These are phyloP conservation scores for Nephrotoma flavescens DNA, from an alignment of 2,888 invertebrate species.

Conservation along the genomic window DNA sequence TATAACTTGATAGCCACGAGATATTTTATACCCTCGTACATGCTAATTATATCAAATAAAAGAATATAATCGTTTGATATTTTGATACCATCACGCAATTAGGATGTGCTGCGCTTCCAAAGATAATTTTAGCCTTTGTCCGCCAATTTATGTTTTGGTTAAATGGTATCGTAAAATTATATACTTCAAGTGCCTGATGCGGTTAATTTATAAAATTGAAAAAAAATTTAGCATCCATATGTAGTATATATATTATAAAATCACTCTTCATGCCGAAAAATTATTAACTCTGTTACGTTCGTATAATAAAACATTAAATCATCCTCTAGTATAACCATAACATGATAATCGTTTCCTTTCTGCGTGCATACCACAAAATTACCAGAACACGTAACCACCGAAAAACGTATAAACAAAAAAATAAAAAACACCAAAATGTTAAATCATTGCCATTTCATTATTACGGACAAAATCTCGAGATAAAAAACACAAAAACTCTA, in stretches of 20 bases:
- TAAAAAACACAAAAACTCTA: not conserved
- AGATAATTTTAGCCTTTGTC: not conserved
- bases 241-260: not conserved
- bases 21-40: too few species aligned
- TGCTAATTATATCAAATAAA: too few species aligned
- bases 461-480: not conserved
- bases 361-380: not conserved
- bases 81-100: not conserved
- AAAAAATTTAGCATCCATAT: not conserved
- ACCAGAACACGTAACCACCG: not conserved
- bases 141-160: not conserved
- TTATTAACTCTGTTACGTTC: not conserved
- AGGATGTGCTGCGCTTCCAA: not conserved
- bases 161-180: not conserved
- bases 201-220: not conserved
- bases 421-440: not conserved
- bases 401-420: not conserved
- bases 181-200: not conserved
- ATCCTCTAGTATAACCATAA: not conserved
- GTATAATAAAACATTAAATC: not conserved
- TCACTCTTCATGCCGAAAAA: not conserved
- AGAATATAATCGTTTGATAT: too few species aligned
- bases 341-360: not conserved
- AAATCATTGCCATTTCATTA: not conserved
- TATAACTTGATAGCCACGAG: too few species aligned